Percentiles rank a stretch among this genome's conserved stretches.
phyloP scores from a whole-genome alignment of 2,113 vertebrate genomes.

The Galbula dea region DNA sequence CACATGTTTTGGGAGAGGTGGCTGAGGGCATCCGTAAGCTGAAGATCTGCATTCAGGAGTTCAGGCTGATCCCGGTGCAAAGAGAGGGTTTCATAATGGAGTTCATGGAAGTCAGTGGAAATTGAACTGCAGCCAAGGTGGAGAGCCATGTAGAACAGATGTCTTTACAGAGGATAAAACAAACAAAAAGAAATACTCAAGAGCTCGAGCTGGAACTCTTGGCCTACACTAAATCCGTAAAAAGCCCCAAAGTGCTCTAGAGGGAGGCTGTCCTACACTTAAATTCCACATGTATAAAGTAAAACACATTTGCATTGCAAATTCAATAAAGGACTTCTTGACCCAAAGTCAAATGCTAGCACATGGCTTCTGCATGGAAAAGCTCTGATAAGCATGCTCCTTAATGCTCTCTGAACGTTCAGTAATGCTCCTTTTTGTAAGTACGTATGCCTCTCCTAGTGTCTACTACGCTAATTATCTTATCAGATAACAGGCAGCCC shows the following conservation, averaged over 20 bases:
- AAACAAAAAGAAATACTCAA: constrained; percentile 38
- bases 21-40: not conserved
- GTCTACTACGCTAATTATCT: constrained; percentile 62
- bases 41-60: not conserved
- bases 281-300: constrained; percentile 41
- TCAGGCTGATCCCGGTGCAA: not conserved
- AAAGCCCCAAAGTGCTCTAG: constrained; percentile 32
- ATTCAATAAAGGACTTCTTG: constrained; percentile 46
- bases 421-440: constrained; percentile 26
- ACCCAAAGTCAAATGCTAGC: constrained; percentile 34
- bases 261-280: constrained; percentile 28
- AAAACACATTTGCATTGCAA: constrained; percentile 62
- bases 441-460: constrained; percentile 26
- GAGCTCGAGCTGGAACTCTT: constrained; percentile 9
- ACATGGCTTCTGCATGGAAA: not conserved
- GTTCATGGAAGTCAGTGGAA: constrained; percentile 20
- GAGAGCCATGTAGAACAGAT: constrained; percentile 37
- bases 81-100: constrained; percentile 21
- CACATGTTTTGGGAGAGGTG: not conserved
- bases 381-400: constrained; percentile 29
- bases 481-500: constrained; percentile 62
- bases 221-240: not conserved
- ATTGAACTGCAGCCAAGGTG: constrained; percentile 10
- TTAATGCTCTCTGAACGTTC: constrained; percentile 4
- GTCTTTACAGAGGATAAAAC: constrained; percentile 48